A percentile compares a stretch with the other conserved stretches of the same genome.
Evolutionary conservation across 2,113 vertebrate species (phyloP).

Genomic region (Zosterops borbonicus): DNA sequence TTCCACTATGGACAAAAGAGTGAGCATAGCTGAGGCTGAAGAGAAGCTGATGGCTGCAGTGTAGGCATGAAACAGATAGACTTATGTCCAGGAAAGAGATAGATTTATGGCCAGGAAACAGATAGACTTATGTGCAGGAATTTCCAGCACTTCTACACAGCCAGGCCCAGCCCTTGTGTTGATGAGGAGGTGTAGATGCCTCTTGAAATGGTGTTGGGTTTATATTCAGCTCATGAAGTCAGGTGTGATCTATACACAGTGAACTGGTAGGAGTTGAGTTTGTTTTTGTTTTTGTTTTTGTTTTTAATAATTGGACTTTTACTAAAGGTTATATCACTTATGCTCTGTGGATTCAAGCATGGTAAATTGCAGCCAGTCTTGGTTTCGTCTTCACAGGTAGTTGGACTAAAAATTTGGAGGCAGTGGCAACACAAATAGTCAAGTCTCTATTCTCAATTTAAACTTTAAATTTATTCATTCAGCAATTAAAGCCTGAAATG

Average conservation of each 20-base stretch:
- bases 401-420: not conserved
- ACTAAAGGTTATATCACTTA: not conserved
- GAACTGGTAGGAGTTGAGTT: not conserved
- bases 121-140: not conserved
- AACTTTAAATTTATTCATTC: not conserved
- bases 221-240: not conserved
- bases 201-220: not conserved
- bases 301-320: not conserved
- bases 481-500: not conserved
- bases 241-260: not conserved
- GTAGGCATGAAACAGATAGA: not conserved
- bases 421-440: not conserved
- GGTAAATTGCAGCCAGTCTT: not conserved
- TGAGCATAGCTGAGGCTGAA: not conserved
- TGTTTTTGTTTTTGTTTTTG: not conserved
- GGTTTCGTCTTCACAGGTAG: not conserved
- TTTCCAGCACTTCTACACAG: not conserved
- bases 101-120: not conserved
- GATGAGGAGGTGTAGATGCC: not conserved
- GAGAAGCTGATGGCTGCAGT: not conserved
- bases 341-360: not conserved
- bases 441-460: not conserved
- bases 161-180: not conserved
- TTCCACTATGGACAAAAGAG: not conserved
- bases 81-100: not conserved